phyloP scores from a whole-genome alignment of 2,888 invertebrate genomes.

The Ypsolopha scabrella region DNA sequence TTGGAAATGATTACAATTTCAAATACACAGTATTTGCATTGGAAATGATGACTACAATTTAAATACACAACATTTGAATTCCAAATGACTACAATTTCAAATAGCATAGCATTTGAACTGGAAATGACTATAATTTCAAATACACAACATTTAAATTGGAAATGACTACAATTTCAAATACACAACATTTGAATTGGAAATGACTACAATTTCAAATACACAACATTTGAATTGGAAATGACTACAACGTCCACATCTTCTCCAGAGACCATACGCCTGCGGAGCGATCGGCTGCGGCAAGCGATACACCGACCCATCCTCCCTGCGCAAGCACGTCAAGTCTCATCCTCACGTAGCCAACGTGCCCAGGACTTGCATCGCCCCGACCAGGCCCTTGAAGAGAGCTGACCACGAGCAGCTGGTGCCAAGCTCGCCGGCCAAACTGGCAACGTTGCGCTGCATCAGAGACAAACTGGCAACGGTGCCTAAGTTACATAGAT shows the following conservation, averaged over 20 bases:
- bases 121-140: too few species aligned
- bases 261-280: constrained; percentile 92
- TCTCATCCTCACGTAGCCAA: constrained; percentile 73
- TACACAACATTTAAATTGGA: too few species aligned
- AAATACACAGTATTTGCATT: too few species aligned
- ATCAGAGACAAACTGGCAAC: constrained; percentile 52
- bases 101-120: too few species aligned
- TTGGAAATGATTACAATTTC: too few species aligned
- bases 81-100: too few species aligned
- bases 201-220: neutral
- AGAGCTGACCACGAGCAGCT: constrained; percentile 40
- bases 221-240: too few species aligned
- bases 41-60: too few species aligned
- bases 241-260: constrained; percentile 3
- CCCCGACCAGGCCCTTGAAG: constrained; percentile 36
- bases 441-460: constrained; percentile 47
- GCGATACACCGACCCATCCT: constrained; percentile 94
- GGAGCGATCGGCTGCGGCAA: constrained; percentile 89
- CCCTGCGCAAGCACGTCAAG: constrained; percentile 92
- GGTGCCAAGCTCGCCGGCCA: constrained; percentile 57
- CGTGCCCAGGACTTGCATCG: constrained; percentile 49
- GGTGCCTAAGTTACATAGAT: constrained; percentile 43
- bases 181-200: too few species aligned
- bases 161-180: neutral
- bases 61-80: too few species aligned